Conservation (phyloP, 2,888 invertebrate genomes). For the Argyra leucocephala region DNA sequence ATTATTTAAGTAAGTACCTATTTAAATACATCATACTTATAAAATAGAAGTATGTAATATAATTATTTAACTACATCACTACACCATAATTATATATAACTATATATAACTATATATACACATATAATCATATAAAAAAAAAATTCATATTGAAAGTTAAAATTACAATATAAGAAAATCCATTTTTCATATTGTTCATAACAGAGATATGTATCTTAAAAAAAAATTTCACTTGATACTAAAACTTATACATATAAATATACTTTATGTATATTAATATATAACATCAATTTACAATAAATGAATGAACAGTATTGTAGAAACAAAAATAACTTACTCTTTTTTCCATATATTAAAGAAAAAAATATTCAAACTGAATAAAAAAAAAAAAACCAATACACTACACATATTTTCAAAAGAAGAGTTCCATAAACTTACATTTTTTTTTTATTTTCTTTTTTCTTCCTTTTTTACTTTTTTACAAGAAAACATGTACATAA, state of each 20-base stretch:
- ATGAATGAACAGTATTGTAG: not conserved
- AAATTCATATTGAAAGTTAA: not conserved
- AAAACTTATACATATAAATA: not conserved
- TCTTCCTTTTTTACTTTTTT: not conserved
- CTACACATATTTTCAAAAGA: not conserved
- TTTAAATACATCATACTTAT: too few relatives aligned
- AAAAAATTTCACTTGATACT: too few relatives aligned
- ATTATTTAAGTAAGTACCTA: too few relatives aligned
- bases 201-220: not conserved
- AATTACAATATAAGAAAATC: not conserved
- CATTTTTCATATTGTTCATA: conserved; percentile 6
- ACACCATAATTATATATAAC: too few relatives aligned
- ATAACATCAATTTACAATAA: not conserved
- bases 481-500: not conserved
- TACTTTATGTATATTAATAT: not conserved
- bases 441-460: not conserved
- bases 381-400: not conserved
- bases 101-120: too few relatives aligned
- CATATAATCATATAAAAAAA: too few relatives aligned
- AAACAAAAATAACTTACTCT: not conserved
- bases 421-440: not conserved
- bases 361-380: not conserved
- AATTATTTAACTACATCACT: too few relatives aligned
- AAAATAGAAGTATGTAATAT: too few relatives aligned
- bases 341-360: not conserved